These are phyloP conservation scores for Premnoplex brunnescens DNA, from an alignment of 2,797 vertebrate genomes.

Conservation along the genomic window DNA sequence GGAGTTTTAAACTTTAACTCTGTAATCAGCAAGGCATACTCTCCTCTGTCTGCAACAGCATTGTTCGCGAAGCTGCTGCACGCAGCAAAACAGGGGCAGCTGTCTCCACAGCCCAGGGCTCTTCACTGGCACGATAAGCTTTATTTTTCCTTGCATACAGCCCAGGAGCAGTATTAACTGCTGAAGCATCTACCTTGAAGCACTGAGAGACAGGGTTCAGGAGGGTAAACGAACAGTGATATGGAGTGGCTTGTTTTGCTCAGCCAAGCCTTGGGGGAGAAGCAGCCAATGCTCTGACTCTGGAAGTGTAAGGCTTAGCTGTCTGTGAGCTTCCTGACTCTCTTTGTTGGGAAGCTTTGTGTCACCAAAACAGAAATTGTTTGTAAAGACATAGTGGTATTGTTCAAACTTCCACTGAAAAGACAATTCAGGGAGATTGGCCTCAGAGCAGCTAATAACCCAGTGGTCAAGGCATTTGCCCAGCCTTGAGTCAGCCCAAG, in stretches of 20 bases:
- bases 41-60: background rate
- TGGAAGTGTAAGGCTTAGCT: background rate
- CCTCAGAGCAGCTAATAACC: background rate
- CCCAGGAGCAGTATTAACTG: constrained; percentile 1
- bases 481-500: background rate
- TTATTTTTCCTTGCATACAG: constrained; percentile 34
- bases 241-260: background rate
- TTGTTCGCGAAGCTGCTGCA: background rate
- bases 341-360: background rate
- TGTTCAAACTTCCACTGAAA: background rate
- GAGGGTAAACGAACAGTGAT: constrained; percentile 30
- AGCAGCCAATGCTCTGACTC: background rate
- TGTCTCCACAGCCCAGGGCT: constrained; percentile 29
- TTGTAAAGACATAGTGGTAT: background rate
- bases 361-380: background rate
- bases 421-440: background rate
- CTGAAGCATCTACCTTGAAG: constrained; percentile 36
- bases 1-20: constrained; percentile 12
- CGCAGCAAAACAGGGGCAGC: constrained; percentile 28
- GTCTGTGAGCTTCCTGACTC: background rate
- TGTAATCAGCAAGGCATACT: background rate
- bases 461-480: background rate
- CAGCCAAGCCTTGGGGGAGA: background rate
- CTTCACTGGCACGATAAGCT: constrained; percentile 16
- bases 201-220: constrained; percentile 26